These are phyloP conservation scores for Molorchus minor DNA, from an alignment of 2,888 invertebrate genomes.

Conservation along the genomic window DNA sequence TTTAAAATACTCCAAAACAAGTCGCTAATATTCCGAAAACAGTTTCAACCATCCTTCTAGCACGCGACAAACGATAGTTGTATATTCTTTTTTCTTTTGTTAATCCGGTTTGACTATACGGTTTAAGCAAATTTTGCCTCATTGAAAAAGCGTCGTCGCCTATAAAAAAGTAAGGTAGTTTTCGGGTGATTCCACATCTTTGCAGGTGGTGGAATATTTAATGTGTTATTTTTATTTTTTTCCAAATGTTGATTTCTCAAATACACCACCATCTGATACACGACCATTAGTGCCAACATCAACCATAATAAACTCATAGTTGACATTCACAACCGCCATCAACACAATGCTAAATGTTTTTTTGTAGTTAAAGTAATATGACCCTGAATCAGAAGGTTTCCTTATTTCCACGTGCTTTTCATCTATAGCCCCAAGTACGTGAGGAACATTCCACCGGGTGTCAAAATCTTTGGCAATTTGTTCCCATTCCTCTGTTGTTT, in stretches of 20 bases:
- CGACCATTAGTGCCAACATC: constrained; percentile 4
- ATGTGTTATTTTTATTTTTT: constrained; percentile 1
- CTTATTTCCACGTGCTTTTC: constrained; percentile 9
- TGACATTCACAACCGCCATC: constrained; percentile 7
- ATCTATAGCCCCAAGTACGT: neutral
- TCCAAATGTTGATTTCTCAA: constrained; percentile 7
- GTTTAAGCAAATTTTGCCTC: constrained; percentile 14
- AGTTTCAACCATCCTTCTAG: constrained; percentile 27
- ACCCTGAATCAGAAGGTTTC: constrained; percentile 12
- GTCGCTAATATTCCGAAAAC: constrained; percentile 28
- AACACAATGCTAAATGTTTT: constrained; percentile 13
- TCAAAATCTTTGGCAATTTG: neutral
- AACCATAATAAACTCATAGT: constrained; percentile 1
- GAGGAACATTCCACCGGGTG: neutral
- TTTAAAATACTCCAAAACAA: constrained; percentile 26
- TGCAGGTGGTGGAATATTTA: constrained; percentile 10
- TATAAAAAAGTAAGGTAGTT: constrained; percentile 5
- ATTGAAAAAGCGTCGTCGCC: constrained; percentile 27
- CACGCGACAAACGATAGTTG: constrained; percentile 25
- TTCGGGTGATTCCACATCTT: neutral
- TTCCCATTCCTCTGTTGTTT: neutral
- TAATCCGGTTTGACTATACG: constrained; percentile 7
- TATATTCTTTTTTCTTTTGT: constrained; percentile 13
- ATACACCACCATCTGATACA: neutral
- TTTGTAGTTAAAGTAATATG: constrained; percentile 24